Conservation (phyloP, 2,797 vertebrate species). For the Amphiprion clarkii region DNA sequence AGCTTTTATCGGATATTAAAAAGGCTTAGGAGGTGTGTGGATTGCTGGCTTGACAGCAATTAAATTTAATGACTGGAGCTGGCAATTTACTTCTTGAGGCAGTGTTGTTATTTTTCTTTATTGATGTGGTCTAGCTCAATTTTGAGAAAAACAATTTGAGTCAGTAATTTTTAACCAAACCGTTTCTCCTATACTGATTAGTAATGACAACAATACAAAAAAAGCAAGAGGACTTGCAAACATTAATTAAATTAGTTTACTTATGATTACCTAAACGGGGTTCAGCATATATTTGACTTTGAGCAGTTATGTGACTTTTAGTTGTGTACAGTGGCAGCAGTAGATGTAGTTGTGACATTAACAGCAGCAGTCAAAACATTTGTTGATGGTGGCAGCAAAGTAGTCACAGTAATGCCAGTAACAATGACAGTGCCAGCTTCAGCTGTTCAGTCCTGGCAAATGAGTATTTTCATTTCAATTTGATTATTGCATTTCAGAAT, state of each 20-base stretch:
- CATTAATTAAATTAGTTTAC: background rate
- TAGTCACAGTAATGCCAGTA: slow-evolving; percentile 18
- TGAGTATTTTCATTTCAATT: slow-evolving; percentile 24
- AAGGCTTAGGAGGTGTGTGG: slow-evolving; percentile 17
- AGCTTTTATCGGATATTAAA: slow-evolving; percentile 29
- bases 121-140: background rate
- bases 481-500: slow-evolving; percentile 44
- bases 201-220: background rate
- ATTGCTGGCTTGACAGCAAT: slow-evolving; percentile 16
- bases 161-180: background rate
- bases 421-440: slow-evolving; percentile 33
- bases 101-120: slow-evolving; percentile 3
- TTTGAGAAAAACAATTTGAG: slow-evolving; percentile 9
- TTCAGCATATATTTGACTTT: background rate
- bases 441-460: slow-evolving; percentile 42
- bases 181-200: background rate
- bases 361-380: slow-evolving; percentile 25
- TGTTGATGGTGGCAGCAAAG: slow-evolving; percentile 20
- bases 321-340: slow-evolving; percentile 24
- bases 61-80: slow-evolving; percentile 26
- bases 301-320: background rate
- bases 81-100: slow-evolving; percentile 9
- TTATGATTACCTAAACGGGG: background rate
- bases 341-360: slow-evolving; percentile 19
- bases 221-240: background rate